Percentiles rank a stretch among this genome's conserved stretches.
Conservation (phyloP, 2,888 invertebrate species). For the Pantelozetes paolii region DNA sequence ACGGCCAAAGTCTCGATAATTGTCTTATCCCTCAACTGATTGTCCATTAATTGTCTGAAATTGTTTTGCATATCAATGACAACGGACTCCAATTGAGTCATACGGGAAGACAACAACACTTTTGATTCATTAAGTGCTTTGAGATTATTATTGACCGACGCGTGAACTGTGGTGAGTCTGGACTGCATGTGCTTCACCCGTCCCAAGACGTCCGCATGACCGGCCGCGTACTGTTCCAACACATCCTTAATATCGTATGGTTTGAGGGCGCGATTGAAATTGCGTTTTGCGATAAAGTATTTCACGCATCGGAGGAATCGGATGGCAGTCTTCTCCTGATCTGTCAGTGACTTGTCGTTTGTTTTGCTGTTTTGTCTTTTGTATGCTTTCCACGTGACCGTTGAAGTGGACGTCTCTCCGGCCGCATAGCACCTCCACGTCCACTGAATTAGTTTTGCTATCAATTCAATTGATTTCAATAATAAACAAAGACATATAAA, state of each 20-base stretch:
- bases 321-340: background rate
- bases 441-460: conserved; percentile 37
- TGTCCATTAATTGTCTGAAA: background rate
- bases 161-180: conserved; percentile 21
- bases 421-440: conserved; percentile 41
- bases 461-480: background rate
- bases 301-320: conserved; percentile 31
- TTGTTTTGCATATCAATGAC: background rate
- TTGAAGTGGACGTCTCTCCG: conserved; percentile 20
- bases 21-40: background rate
- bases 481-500: background rate
- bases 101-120: background rate
- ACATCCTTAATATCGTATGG: conserved; percentile 42
- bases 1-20: background rate
- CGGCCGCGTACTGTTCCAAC: conserved; percentile 36
- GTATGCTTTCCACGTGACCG: conserved; percentile 17
- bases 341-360: background rate
- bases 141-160: background rate
- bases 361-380: background rate
- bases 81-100: background rate
- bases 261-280: conserved; percentile 37
- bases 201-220: conserved; percentile 37
- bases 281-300: conserved; percentile 1
- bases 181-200: conserved; percentile 38
- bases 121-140: conserved; percentile 2